Conservation (phyloP, 2,888 invertebrate genomes). For the Linyphia triangularis region DNA sequence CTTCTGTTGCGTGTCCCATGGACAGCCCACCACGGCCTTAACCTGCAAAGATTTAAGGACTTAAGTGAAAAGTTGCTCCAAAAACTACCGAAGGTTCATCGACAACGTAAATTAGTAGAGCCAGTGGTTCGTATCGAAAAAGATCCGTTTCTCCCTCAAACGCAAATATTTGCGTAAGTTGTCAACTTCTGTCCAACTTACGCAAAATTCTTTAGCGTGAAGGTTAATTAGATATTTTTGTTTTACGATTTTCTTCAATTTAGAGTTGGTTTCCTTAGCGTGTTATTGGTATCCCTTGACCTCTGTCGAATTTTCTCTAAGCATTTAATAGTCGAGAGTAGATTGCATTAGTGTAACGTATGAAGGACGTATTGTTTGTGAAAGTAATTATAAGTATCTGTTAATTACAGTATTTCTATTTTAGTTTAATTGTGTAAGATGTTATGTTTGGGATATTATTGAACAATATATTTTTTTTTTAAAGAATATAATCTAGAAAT, state of each 20-base stretch:
- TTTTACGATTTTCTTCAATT: background rate
- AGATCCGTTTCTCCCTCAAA: slow-evolving; percentile 21
- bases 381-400: background rate
- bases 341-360: background rate
- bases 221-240: slow-evolving; percentile 15
- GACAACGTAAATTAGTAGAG: background rate
- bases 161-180: slow-evolving; percentile 30
- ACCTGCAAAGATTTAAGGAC: slow-evolving; percentile 15
- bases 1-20: background rate
- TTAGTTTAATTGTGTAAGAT: no score
- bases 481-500: no score
- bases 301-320: background rate
- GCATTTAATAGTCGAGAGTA: background rate
- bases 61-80: background rate
- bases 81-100: background rate
- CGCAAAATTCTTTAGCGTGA: background rate
- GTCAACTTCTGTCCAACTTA: background rate
- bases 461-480: no score
- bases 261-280: background rate
- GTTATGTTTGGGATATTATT: no score
- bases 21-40: background rate
- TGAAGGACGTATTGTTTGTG: slow-evolving; percentile 10
- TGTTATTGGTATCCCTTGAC: background rate
- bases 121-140: slow-evolving; percentile 26
- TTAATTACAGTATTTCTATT: no score